Base-by-base conservation (phyloP, 2,888 invertebrate genomes). In the Xanthorhoe designata region DNA sequence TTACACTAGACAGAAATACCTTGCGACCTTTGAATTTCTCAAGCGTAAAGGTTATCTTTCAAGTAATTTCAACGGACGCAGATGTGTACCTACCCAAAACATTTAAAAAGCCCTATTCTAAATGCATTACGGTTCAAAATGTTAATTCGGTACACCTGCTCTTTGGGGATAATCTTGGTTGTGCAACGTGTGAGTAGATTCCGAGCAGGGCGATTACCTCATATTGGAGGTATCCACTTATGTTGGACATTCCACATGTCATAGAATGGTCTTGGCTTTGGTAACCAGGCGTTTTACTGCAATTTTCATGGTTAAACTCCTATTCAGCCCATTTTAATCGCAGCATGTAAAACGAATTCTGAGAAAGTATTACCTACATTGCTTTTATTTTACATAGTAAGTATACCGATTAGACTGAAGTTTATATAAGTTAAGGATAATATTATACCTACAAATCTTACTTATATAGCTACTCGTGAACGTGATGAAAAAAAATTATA, bases 1-100 rank as follows among this genome's bases (percentile, higher is more conserved):
- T 57, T 56, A 63, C 53, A 66, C 64, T 54, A 67, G 56, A 67
- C 67, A 63, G 59, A 51, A 55, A 52, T 49, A 56, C 60, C 61
- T 45, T 18, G 50, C 29, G 60, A 60, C 60, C 69, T 68, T 56
- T 62, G 45, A 56, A 55, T 62, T 68, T 66, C 63, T 57, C 64
- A 62, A 68, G 58, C 64, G 67, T 67, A 71, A 66, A 69, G 65
- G 71, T 69, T 68, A 71, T 66, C 69, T 59, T 35, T 19, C 58
- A 49, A 57, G 35, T 57, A 51, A 58, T 69, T 61, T 61, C 45
- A 57, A 56, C 62, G 53, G 66, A 55, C 64, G 61, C 60, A 60
- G 56, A 63, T 56, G 60, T 67, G 53, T 57, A 49, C n/a, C 38
- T 56, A 42, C 35, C 13, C 18, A 45, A 51, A 47, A 10, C 18